phyloP scores from a whole-genome alignment of 2,888 invertebrate genomes.

The Pterostichus madidus region DNA sequence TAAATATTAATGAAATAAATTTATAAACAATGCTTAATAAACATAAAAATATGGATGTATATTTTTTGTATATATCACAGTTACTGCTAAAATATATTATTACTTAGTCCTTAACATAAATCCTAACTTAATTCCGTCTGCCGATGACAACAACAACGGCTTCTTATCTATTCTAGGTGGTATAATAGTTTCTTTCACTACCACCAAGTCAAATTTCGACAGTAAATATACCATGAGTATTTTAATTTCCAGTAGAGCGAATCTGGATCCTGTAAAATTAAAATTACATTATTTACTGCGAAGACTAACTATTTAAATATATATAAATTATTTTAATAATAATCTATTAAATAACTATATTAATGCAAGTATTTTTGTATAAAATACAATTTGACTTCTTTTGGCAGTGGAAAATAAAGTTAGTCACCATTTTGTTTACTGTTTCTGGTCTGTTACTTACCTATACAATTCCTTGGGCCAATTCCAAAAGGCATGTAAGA shows the following conservation, averaged over 20 bases:
- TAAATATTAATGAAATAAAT: too few relatives aligned
- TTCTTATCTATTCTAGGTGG: conserved; percentile 65
- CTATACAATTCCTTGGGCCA: conserved; percentile 78
- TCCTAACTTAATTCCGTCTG: conserved; percentile 70
- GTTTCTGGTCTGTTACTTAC: conserved; percentile 69
- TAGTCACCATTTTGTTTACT: too few relatives aligned
- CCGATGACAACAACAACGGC: conserved; percentile 68
- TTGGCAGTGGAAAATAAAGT: too few relatives aligned
- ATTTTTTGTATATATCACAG: too few relatives aligned
- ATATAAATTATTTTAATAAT: too few relatives aligned
- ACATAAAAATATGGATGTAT: too few relatives aligned
- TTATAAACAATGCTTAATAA: too few relatives aligned
- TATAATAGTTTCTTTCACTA: conserved; percentile 65
- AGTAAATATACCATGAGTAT: conserved; percentile 68
- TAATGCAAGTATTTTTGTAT: too few relatives aligned
- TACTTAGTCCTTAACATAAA: conserved; percentile 68
- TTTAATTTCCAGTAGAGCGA: conserved; percentile 68
- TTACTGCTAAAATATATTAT: conserved; percentile 5
- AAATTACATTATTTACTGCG: too few relatives aligned
- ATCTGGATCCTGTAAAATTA: conserved; percentile 67
- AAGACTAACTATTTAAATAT: too few relatives aligned
- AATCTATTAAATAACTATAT: too few relatives aligned
- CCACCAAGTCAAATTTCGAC: conserved; percentile 68
- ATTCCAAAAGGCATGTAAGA: conserved; percentile 77
- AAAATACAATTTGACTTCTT: too few relatives aligned